Evolutionary conservation across 2,797 vertebrate genomes (phyloP).

Genomic region (Poecilia velifera): DNA sequence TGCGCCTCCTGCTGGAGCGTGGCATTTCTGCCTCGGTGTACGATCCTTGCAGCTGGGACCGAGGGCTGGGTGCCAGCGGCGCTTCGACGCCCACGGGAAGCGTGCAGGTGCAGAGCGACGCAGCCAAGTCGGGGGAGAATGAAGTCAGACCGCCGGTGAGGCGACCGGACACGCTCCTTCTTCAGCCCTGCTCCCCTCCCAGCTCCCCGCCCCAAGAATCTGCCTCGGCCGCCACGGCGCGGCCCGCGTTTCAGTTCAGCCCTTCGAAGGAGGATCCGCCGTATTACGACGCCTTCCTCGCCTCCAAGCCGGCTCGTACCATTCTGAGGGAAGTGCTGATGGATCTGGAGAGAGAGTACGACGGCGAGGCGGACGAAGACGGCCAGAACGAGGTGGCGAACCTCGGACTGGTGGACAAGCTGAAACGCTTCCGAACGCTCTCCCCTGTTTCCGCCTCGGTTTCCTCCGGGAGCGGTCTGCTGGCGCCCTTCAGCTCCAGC

Average conservation of each 20-base stretch:
- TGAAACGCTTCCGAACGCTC: slow-evolving; percentile 89
- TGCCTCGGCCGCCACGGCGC: slow-evolving; percentile 68
- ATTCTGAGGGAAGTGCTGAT: slow-evolving; percentile 92
- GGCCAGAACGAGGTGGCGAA: slow-evolving; percentile 90
- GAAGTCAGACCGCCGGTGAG: slow-evolving; percentile 14
- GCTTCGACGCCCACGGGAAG: slow-evolving; percentile 53
- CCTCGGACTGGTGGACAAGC: slow-evolving; percentile 94
- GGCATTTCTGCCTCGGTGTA: slow-evolving; percentile 96
- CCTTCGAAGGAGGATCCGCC: slow-evolving; percentile 80
- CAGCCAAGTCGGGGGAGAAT: background rate
- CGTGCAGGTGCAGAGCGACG: background rate
- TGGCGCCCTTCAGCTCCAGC: slow-evolving; percentile 81
- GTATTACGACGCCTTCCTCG: slow-evolving; percentile 91
- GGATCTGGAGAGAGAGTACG: slow-evolving; percentile 81
- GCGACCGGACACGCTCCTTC: slow-evolving; percentile 58
- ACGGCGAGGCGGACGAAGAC: slow-evolving; percentile 76
- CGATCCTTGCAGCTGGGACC: slow-evolving; percentile 91
- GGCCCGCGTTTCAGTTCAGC: slow-evolving; percentile 87
- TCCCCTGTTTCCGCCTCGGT: slow-evolving; percentile 73
- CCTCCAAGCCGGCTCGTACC: slow-evolving; percentile 95
- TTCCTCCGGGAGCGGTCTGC: slow-evolving; percentile 67
- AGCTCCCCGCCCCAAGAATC: slow-evolving; percentile 84
- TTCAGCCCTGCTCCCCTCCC: slow-evolving; percentile 85
- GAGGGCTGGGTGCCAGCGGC: slow-evolving; percentile 73
- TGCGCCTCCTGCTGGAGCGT: slow-evolving; percentile 90